Conservation (phyloP, 2,113 vertebrate genomes). For the Melanostigma gelatinosum region DNA sequence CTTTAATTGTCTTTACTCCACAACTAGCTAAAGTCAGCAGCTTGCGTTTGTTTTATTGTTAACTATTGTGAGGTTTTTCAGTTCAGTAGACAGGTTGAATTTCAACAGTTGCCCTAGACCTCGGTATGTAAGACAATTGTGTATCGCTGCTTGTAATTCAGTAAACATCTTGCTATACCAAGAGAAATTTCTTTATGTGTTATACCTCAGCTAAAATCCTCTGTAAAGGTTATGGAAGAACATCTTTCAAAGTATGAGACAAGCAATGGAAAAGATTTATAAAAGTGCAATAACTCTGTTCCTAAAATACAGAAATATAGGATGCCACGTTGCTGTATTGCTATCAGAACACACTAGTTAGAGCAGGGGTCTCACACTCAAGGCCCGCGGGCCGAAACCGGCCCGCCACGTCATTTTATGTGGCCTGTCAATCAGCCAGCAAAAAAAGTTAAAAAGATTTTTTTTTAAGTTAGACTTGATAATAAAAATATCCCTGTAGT, state of each 20-base stretch:
- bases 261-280: not conserved
- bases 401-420: too few species aligned
- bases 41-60: not conserved
- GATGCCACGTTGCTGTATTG: not conserved
- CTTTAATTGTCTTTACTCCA: constrained; percentile 10
- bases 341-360: constrained; percentile 16
- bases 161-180: not conserved
- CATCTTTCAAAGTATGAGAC: not conserved
- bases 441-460: too few species aligned
- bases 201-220: not conserved
- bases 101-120: not conserved
- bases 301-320: constrained; percentile 16
- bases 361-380: not conserved
- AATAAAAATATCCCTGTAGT: too few species aligned
- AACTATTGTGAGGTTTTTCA: not conserved
- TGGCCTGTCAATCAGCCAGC: too few species aligned
- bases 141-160: not conserved
- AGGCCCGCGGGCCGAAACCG: too few species aligned
- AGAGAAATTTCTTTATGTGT: not conserved
- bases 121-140: not conserved
- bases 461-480: too few species aligned
- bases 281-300: constrained; percentile 8
- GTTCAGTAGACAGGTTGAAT: not conserved
- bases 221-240: constrained; percentile 23
- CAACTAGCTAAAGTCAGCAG: not conserved